These are phyloP conservation scores for Leuciscus idus DNA, from an alignment of 2,113 vertebrate genomes.

Conservation along the genomic window DNA sequence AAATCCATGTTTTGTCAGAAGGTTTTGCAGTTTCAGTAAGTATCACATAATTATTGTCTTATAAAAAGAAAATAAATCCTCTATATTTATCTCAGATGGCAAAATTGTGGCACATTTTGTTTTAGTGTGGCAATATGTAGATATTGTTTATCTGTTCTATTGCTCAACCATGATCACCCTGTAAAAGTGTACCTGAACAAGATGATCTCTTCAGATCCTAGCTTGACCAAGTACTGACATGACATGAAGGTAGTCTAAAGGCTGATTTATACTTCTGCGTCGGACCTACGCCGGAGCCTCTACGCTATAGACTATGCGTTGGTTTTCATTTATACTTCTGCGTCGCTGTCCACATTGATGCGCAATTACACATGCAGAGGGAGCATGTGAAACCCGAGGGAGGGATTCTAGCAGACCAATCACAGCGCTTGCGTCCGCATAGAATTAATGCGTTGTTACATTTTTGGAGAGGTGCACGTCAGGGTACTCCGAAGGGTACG, in stretches of 20 bases:
- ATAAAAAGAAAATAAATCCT: not conserved
- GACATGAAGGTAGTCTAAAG: not conserved
- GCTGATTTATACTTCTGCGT: too few species aligned
- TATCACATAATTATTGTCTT: not conserved
- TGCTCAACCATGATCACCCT: not conserved
- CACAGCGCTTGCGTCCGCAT: too few species aligned
- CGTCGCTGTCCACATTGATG: too few species aligned
- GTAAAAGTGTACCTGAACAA: not conserved
- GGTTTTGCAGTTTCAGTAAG: not conserved
- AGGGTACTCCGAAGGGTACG: too few species aligned
- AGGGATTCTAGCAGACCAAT: too few species aligned
- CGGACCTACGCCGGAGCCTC: too few species aligned
- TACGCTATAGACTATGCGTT: too few species aligned
- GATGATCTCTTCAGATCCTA: not conserved
- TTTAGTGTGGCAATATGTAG: not conserved
- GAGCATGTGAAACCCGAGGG: too few species aligned
- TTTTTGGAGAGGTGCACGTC: too few species aligned
- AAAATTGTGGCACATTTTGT: not conserved
- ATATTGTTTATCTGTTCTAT: not conserved
- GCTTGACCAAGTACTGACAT: not conserved
- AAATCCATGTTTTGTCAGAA: not conserved
- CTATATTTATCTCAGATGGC: not conserved
- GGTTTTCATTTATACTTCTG: too few species aligned
- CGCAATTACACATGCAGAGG: too few species aligned
- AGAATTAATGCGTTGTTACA: too few species aligned